phyloP scores from a whole-genome alignment of 2,888 invertebrate genomes.

The Drosophila kokeensis region DNA sequence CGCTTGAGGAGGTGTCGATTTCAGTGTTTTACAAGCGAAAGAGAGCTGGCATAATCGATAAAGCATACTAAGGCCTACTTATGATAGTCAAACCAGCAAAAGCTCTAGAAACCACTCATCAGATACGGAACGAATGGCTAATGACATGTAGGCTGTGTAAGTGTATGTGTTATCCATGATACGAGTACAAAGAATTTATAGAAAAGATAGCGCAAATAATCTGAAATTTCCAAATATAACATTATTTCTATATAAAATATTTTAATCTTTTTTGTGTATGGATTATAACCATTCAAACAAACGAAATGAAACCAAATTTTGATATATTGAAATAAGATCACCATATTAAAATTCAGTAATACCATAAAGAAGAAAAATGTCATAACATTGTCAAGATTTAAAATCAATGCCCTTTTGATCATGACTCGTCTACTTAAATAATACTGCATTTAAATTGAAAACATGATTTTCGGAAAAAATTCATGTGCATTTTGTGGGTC shows the following conservation, averaged over 20 bases:
- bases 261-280: neutral
- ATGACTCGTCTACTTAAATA: neutral
- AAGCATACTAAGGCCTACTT: conserved; percentile 31
- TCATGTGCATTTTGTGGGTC: neutral
- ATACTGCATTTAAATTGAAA: neutral
- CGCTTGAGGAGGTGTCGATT: conserved; percentile 47
- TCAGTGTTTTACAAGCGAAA: conserved; percentile 19
- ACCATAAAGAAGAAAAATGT: neutral
- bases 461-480: neutral
- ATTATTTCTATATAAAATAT: neutral
- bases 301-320: neutral
- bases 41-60: conserved; percentile 44
- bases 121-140: conserved; percentile 24
- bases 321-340: neutral
- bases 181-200: conserved; percentile 3
- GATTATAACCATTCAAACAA: neutral
- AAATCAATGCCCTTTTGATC: neutral
- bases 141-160: conserved; percentile 1
- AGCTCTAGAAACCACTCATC: conserved; percentile 29
- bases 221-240: neutral
- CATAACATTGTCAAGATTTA: neutral
- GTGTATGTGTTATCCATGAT: conserved; percentile 17
- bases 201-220: neutral
- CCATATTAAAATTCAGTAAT: neutral
- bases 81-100: conserved; percentile 35